Evolutionary conservation across 2,113 vertebrate species (phyloP).

Genomic region (Prionailurus viverrinus): DNA sequence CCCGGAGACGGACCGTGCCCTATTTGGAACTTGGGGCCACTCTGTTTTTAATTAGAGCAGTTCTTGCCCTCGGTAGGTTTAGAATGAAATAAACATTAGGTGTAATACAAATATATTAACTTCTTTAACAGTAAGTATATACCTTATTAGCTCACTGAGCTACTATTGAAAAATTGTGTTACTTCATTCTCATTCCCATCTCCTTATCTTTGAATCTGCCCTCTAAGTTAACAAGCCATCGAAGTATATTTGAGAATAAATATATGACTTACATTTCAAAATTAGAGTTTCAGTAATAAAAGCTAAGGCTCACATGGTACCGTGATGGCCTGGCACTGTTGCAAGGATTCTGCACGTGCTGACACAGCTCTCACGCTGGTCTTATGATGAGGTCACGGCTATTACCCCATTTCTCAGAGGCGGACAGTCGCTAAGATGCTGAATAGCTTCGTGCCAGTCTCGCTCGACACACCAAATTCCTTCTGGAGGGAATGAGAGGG

Average conservation of each 20-base stretch:
- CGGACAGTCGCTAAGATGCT: not conserved
- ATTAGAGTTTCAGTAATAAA: not conserved
- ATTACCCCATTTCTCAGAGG: not conserved
- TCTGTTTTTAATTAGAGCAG: slow-evolving; percentile 29
- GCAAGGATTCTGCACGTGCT: not conserved
- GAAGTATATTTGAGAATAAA: not conserved
- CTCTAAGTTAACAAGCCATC: not conserved
- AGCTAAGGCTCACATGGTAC: not conserved
- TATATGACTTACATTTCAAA: slow-evolving; percentile 2
- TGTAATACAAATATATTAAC: not conserved
- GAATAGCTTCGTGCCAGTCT: not conserved
- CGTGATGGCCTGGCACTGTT: not conserved
- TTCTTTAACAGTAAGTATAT: slow-evolving; percentile 14
- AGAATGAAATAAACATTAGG: not conserved
- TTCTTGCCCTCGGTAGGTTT: not conserved
- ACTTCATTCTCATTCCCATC: not conserved
- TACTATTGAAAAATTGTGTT: not conserved
- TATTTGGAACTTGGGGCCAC: not conserved
- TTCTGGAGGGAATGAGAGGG: not conserved
- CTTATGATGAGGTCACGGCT: not conserved
- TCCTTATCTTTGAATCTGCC: slow-evolving; percentile 3
- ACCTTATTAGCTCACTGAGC: not conserved
- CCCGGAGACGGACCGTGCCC: not conserved
- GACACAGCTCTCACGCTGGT: not conserved
- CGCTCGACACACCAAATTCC: not conserved